Conservation (phyloP, 2,888 invertebrate genomes). For the Mechanitis mazaeus region DNA sequence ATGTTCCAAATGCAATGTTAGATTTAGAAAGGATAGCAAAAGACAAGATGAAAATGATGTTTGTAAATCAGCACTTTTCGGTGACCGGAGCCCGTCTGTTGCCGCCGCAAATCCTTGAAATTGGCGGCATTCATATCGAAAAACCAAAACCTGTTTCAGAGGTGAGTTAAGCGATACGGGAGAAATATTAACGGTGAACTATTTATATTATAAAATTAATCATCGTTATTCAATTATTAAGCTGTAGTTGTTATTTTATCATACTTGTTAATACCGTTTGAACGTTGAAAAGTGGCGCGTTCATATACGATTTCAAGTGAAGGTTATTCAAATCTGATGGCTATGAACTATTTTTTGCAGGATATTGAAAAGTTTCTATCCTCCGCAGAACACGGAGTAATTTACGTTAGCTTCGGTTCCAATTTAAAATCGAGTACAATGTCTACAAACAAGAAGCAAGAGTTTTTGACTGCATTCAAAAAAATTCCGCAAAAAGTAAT, state of each 20-base stretch:
- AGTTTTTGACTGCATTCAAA: slow-evolving; percentile 78
- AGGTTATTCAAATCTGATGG: too few relatives aligned
- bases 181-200: neutral
- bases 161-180: slow-evolving; percentile 33
- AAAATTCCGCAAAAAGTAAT: slow-evolving; percentile 80
- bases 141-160: slow-evolving; percentile 42
- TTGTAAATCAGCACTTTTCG: slow-evolving; percentile 78
- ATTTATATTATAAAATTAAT: too few relatives aligned
- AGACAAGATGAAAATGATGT: slow-evolving; percentile 68
- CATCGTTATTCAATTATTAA: too few relatives aligned
- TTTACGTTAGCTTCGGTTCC: slow-evolving; percentile 86
- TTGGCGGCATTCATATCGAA: slow-evolving; percentile 74
- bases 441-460: slow-evolving; percentile 71
- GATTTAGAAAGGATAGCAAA: slow-evolving; percentile 63
- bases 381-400: slow-evolving; percentile 78
- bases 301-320: too few relatives aligned
- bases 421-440: slow-evolving; percentile 80
- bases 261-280: too few relatives aligned
- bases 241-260: too few relatives aligned
- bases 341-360: slow-evolving; percentile 45
- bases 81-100: slow-evolving; percentile 71
- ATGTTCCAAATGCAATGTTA: slow-evolving; percentile 61
- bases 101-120: slow-evolving; percentile 76
- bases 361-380: slow-evolving; percentile 78
- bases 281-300: too few relatives aligned